Evolutionary conservation across 2,888 invertebrate genomes (phyloP).

Genomic region (Eretmocerus hayati): DNA sequence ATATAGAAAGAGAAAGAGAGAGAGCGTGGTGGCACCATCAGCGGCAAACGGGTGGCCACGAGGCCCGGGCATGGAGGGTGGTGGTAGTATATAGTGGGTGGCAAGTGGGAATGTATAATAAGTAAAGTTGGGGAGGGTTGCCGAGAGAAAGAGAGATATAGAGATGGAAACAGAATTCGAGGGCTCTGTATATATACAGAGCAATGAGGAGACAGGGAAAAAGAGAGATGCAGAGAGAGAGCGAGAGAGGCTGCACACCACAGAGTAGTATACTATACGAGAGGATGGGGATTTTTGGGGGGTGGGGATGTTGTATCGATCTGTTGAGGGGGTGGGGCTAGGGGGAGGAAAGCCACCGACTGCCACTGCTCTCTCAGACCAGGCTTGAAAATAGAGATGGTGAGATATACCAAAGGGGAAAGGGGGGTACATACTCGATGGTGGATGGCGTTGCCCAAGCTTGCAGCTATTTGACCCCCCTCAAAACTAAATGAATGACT

Average conservation of each 20-base stretch:
- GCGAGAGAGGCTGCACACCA: neutral
- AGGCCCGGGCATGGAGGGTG: neutral
- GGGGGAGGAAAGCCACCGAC: slow-evolving; percentile 13
- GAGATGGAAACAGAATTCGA: too few species aligned
- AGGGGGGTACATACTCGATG: slow-evolving; percentile 37
- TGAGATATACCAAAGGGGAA: slow-evolving; percentile 16
- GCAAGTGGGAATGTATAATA: slow-evolving; percentile 41
- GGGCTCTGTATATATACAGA: too few species aligned
- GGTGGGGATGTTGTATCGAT: slow-evolving; percentile 43
- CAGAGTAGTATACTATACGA: slow-evolving; percentile 26
- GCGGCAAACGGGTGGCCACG: neutral
- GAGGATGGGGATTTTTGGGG: slow-evolving; percentile 31
- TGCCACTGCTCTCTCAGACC: slow-evolving; percentile 9
- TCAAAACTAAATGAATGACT: slow-evolving; percentile 46
- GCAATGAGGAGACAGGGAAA: too few species aligned
- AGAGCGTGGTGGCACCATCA: neutral
- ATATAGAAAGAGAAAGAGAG: neutral
- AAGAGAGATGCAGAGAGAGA: slow-evolving; percentile 24
- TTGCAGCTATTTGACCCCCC: slow-evolving; percentile 48
- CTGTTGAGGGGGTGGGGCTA: slow-evolving; percentile 38
- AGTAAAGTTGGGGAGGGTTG: slow-evolving; percentile 39
- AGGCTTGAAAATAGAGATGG: slow-evolving; percentile 10
- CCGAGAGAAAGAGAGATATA: too few species aligned
- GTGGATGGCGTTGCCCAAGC: slow-evolving; percentile 13
- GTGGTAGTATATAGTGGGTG: slow-evolving; percentile 12